Percentiles rank a stretch among this genome's conserved stretches.
These are phyloP conservation scores for Axinella damicornis DNA, from an alignment of 37 sponge, comb jelly and placozoan genomes.

Conservation along the genomic window DNA sequence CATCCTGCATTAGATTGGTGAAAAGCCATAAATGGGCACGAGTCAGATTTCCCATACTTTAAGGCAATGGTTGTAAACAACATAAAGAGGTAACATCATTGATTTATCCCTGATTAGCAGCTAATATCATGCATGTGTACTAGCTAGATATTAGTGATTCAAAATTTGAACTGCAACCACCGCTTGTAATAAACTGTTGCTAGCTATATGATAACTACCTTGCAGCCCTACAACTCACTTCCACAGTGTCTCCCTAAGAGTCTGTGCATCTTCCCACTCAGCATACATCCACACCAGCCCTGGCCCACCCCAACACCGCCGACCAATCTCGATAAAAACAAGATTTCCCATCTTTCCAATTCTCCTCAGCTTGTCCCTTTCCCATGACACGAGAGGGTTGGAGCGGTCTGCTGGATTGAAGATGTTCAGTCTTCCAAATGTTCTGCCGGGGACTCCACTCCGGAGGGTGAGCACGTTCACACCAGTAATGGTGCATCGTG, in stretches of 20 bases:
- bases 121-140: too few species aligned
- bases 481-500: conserved; percentile 47
- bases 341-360: conserved; percentile 75
- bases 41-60: too few species aligned
- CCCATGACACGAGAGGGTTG: conserved; percentile 65
- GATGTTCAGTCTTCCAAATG: conserved; percentile 46
- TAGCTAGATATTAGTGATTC: too few species aligned
- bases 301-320: conserved; percentile 72
- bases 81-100: too few species aligned
- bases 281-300: conserved; percentile 83
- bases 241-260: conserved; percentile 71
- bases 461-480: conserved; percentile 35
- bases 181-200: too few species aligned
- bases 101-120: too few species aligned
- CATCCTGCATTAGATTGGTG: too few species aligned
- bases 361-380: conserved; percentile 75
- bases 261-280: conserved; percentile 16
- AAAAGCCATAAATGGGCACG: too few species aligned
- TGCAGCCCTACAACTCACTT: conserved; percentile 49
- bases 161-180: too few species aligned
- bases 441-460: conserved; percentile 16
- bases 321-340: conserved; percentile 80
- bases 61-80: too few species aligned
- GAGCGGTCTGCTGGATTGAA: conserved; percentile 37
- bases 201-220: too few species aligned